A percentile compares a stretch with the other conserved stretches of the same genome.
phyloP scores from a whole-genome alignment of 2,888 invertebrate species.

The Drosophila subsilvestris region DNA sequence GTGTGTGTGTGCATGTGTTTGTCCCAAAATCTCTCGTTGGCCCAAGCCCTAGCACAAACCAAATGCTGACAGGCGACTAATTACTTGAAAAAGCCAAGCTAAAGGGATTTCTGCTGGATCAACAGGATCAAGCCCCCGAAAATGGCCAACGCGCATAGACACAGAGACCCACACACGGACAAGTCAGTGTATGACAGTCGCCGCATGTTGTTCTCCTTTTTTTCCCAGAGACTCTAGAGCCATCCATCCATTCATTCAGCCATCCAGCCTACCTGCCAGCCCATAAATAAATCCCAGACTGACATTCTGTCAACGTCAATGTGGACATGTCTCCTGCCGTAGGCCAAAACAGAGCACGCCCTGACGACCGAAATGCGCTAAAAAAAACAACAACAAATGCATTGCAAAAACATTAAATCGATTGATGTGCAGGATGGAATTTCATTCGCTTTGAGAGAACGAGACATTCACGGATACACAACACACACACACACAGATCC shows the following conservation, averaged over 20 bases:
- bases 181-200: constrained; percentile 66
- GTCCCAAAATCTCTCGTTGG: constrained; percentile 14
- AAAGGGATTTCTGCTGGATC: constrained; percentile 61
- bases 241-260: neutral
- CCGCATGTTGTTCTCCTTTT: constrained; percentile 30
- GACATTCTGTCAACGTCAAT: constrained; percentile 73
- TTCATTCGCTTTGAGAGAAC: neutral
- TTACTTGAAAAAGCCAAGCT: constrained; percentile 63
- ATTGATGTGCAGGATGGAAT: constrained; percentile 3
- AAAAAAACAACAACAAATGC: constrained; percentile 22
- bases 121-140: constrained; percentile 46
- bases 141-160: constrained; percentile 44
- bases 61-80: constrained; percentile 75
- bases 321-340: constrained; percentile 16
- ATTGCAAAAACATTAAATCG: constrained; percentile 11
- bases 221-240: constrained; percentile 13
- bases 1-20: constrained; percentile 36
- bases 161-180: constrained; percentile 42
- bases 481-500: too few relatives aligned
- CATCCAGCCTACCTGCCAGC: constrained; percentile 33
- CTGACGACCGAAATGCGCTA: constrained; percentile 14
- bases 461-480: neutral
- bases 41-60: constrained; percentile 40
- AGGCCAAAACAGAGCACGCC: constrained; percentile 43
- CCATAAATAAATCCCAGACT: constrained; percentile 67